phyloP scores from a whole-genome alignment of 2,113 vertebrate species.

The Ameiurus melas region DNA sequence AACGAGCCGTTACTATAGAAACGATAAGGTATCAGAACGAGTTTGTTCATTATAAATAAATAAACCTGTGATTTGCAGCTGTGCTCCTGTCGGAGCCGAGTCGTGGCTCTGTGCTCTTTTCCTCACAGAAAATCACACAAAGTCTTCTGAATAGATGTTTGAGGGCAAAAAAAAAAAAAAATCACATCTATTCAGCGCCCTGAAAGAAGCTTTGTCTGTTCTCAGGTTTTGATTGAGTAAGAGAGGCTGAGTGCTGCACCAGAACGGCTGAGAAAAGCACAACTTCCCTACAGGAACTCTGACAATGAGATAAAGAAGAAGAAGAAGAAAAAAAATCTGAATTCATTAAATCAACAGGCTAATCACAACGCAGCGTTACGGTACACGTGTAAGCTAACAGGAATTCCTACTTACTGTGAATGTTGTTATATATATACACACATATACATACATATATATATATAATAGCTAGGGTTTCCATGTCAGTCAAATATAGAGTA shows the following conservation, averaged over 20 bases:
- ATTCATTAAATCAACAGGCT: background rate
- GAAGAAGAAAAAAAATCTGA: background rate
- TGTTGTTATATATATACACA: no score
- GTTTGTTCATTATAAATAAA: background rate
- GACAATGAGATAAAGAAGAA: background rate
- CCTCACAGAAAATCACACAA: constrained; percentile 13
- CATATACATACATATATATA: no score
- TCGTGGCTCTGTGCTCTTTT: background rate
- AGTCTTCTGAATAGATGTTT: background rate
- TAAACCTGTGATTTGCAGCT: background rate
- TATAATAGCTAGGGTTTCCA: background rate
- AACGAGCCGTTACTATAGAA: background rate
- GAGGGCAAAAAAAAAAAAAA: background rate
- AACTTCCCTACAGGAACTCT: background rate
- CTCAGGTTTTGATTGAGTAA: background rate
- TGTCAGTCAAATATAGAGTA: background rate
- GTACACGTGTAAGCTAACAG: background rate
- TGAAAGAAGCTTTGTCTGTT: background rate
- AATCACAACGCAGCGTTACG: background rate
- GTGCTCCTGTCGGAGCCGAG: background rate
- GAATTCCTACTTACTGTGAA: background rate
- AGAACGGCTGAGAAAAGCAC: background rate
- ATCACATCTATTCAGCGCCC: background rate
- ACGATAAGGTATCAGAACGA: background rate
- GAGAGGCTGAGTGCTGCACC: background rate